These are phyloP conservation scores for Papilio elwesi DNA, from an alignment of 2,888 invertebrate species.

Conservation along the genomic window DNA sequence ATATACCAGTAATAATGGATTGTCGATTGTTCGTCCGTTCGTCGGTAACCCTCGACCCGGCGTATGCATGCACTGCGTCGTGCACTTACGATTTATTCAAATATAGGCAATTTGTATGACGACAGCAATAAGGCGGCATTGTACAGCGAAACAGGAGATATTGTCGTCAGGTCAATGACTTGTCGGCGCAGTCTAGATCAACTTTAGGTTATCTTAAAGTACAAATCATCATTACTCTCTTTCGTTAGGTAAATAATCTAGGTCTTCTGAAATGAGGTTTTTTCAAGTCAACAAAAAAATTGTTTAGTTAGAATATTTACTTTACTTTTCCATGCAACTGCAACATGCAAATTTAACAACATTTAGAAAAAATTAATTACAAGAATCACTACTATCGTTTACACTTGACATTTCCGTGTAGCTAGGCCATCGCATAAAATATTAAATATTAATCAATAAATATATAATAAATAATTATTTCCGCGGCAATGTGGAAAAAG, in stretches of 20 bases:
- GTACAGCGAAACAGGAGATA: constrained; percentile 21
- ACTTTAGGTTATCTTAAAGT: not conserved
- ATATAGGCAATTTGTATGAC: constrained; percentile 45
- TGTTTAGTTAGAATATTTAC: too few relatives aligned
- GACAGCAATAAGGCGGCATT: constrained; percentile 25
- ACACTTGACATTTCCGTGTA: too few relatives aligned
- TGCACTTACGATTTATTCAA: constrained; percentile 47
- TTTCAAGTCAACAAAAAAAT: not conserved
- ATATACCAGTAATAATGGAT: constrained; percentile 49
- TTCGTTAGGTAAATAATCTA: not conserved
- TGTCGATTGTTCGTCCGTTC: constrained; percentile 54
- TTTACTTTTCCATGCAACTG: too few relatives aligned
- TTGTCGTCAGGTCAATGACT: constrained; percentile 20
- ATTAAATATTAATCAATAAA: too few relatives aligned
- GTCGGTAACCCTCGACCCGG: constrained; percentile 52
- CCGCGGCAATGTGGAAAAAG: too few relatives aligned
- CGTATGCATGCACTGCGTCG: constrained; percentile 48
- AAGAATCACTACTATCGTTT: too few relatives aligned
- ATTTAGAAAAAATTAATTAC: too few relatives aligned
- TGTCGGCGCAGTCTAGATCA: not conserved
- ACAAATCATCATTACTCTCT: constrained; percentile 1
- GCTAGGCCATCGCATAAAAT: too few relatives aligned
- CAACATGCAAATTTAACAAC: too few relatives aligned
- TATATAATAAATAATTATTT: too few relatives aligned
- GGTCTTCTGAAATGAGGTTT: constrained; percentile 4